phyloP scores from a whole-genome alignment of 1,140 invertebrate species.

The Brachionus sp. region DNA sequence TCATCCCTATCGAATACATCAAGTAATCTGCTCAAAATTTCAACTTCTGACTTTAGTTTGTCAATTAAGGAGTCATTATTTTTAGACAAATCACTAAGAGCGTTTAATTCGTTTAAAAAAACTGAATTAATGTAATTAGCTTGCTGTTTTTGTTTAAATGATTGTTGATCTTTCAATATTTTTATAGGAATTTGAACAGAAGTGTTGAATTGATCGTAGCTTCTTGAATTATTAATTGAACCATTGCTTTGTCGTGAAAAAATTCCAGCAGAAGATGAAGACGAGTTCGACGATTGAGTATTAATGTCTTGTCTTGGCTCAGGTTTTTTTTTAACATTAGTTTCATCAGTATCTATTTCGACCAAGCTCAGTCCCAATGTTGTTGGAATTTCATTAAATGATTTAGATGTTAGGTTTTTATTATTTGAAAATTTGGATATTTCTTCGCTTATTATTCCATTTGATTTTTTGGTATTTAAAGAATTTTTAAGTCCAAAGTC shows the following conservation, averaged over 20 bases:
- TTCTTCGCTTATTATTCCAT: background rate
- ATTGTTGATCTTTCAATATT: background rate
- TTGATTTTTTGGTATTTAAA: background rate
- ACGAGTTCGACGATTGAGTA: background rate
- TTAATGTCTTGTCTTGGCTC: background rate
- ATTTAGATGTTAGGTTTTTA: background rate
- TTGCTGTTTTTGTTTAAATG: background rate
- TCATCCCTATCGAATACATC: background rate
- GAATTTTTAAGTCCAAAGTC: background rate
- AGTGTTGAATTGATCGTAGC: background rate
- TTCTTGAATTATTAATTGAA: slow-evolving; percentile 5
- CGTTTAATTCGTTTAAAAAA: slow-evolving; percentile 10
- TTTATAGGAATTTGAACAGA: background rate
- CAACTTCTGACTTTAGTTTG: background rate
- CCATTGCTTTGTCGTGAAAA: background rate
- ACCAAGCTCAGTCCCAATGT: background rate
- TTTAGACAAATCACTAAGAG: background rate
- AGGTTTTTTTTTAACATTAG: background rate
- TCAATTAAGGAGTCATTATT: background rate
- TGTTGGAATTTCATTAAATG: background rate
- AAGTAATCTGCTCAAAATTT: background rate
- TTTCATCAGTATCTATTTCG: background rate
- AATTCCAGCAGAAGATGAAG: slow-evolving; percentile 4
- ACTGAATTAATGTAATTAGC: background rate
- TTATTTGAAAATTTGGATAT: background rate